Evolutionary conservation across 53 echinoderm and acorn worm genomes (phyloP).

Genomic region (Echinometra lucunter): DNA sequence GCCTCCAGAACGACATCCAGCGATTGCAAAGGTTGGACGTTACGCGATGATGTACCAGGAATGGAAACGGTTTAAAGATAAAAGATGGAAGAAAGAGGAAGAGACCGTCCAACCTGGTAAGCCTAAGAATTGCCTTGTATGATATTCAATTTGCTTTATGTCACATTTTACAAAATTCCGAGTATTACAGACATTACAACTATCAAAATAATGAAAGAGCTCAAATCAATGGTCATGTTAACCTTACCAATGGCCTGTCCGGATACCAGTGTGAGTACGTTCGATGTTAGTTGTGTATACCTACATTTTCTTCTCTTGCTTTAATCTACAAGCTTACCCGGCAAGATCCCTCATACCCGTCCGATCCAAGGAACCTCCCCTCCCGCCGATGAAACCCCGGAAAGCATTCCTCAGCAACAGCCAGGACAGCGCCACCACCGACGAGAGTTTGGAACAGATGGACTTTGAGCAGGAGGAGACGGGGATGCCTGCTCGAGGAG

Average conservation of each 20-base stretch:
- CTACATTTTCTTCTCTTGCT: not conserved
- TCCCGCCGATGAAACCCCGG: slow-evolving; percentile 80
- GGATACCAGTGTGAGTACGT: not conserved
- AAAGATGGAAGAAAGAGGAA: slow-evolving; percentile 49
- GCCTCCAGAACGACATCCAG: not conserved
- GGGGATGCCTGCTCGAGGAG: not conserved
- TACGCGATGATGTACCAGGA: slow-evolving; percentile 73
- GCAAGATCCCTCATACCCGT: not conserved
- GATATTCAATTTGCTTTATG: not conserved
- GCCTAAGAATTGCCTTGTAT: not conserved
- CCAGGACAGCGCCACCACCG: slow-evolving; percentile 69
- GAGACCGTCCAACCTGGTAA: slow-evolving; percentile 69
- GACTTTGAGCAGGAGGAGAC: slow-evolving; percentile 66
- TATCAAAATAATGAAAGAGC: not conserved
- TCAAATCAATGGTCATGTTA: not conserved
- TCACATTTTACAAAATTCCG: not conserved
- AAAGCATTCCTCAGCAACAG: slow-evolving; percentile 79
- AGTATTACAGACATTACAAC: not conserved
- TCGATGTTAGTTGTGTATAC: too few species aligned
- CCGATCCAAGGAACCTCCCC: slow-evolving; percentile 25
- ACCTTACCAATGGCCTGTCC: not conserved
- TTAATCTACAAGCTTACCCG: slow-evolving; percentile 49
- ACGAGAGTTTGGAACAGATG: slow-evolving; percentile 64
- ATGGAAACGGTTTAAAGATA: slow-evolving; percentile 71
- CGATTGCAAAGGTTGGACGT: slow-evolving; percentile 70